Conservation (phyloP, 30 jellyfish, hydroid and myxozoan species). For the Phacellophora camtschatica region DNA sequence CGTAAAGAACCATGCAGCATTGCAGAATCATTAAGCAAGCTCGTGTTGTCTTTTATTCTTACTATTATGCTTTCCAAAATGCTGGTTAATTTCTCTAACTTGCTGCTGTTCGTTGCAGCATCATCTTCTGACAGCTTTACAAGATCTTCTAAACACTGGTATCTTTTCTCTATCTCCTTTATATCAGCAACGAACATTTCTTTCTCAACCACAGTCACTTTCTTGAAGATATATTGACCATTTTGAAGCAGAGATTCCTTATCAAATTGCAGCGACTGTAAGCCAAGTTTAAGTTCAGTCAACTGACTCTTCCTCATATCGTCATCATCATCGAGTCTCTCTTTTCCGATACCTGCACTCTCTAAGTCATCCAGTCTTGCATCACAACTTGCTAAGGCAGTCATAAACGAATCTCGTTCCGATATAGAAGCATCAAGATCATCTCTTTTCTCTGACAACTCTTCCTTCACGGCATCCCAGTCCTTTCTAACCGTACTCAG, state of each 20-base stretch:
- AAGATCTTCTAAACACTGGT: neutral
- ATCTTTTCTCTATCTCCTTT: neutral
- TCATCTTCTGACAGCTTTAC: neutral
- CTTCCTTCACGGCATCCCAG: constrained; percentile 37
- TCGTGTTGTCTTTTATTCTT: neutral
- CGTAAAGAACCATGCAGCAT: neutral
- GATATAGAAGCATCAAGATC: constrained; percentile 48
- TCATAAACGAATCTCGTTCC: constrained; percentile 32
- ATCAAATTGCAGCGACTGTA: constrained; percentile 15
- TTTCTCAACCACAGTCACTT: constrained; percentile 23
- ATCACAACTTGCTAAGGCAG: constrained; percentile 34
- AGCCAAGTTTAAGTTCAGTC: neutral
- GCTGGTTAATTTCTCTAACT: neutral
- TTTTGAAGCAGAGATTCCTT: neutral
- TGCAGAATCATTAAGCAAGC: neutral
- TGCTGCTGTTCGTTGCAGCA: neutral
- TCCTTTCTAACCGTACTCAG: neutral
- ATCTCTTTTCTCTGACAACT: constrained; percentile 23
- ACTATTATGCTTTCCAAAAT: neutral
- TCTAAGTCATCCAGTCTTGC: constrained; percentile 19
- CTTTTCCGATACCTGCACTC: neutral
- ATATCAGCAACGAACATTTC: neutral
- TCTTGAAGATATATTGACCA: neutral
- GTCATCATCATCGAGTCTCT: neutral
- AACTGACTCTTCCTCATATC: neutral